phyloP scores from a whole-genome alignment of 1,140 invertebrate genomes.

The Chymomyza costata region DNA sequence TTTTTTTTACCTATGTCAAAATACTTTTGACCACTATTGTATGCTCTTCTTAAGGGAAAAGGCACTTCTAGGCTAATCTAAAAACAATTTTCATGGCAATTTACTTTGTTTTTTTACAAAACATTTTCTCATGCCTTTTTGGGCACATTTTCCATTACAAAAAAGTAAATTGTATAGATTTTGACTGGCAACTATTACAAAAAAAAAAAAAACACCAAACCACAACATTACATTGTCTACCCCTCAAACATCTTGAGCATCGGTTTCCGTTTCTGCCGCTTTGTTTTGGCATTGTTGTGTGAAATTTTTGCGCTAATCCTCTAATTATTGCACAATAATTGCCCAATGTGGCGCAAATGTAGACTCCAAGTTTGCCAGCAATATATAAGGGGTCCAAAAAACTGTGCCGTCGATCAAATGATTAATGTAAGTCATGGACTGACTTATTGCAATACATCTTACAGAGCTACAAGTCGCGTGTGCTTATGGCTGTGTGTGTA shows the following conservation, averaged over 20 bases:
- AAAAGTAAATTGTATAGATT: conserved; percentile 9
- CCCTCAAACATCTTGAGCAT: conserved; percentile 40
- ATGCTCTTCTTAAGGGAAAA: too few species aligned
- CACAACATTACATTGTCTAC: too few species aligned
- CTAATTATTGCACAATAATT: conserved; percentile 62
- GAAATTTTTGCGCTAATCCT: conserved; percentile 63
- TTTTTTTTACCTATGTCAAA: too few species aligned
- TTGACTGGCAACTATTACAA: conserved; percentile 39
- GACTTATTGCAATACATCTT: not conserved
- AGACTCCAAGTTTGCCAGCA: too few species aligned
- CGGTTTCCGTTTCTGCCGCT: conserved; percentile 63
- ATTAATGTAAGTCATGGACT: conserved; percentile 30
- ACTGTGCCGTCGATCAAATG: conserved; percentile 13
- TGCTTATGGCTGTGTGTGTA: conserved; percentile 25
- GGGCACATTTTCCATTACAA: conserved; percentile 23
- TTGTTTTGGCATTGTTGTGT: conserved; percentile 73
- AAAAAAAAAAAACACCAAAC: too few species aligned
- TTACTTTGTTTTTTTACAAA: conserved; percentile 22
- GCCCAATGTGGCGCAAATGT: not conserved
- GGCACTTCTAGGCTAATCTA: too few species aligned
- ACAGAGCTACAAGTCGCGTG: conserved; percentile 11
- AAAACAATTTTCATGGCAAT: too few species aligned
- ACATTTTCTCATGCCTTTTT: conserved; percentile 50
- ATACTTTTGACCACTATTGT: too few species aligned
- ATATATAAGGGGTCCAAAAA: conserved; percentile 8